Conservation (phyloP, 1,140 invertebrate genomes). For the Leptestheria dahalacensis region DNA sequence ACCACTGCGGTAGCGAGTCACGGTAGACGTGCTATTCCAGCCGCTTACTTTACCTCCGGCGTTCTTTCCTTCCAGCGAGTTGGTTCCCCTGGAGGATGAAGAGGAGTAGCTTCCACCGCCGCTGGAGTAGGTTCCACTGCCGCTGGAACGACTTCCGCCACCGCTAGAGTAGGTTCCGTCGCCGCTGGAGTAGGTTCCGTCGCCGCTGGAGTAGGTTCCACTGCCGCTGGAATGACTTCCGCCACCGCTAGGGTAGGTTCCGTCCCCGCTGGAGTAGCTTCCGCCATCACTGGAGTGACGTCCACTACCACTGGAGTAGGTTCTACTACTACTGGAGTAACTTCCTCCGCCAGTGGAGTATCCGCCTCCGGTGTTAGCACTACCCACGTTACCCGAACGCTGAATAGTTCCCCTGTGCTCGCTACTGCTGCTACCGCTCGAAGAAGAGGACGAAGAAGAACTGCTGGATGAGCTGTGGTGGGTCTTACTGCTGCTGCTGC, state of each 20-base stretch:
- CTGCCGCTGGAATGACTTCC: not conserved
- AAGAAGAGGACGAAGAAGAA: slow-evolving; percentile 7
- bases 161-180: too few species aligned
- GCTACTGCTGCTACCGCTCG: not conserved
- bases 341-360: too few species aligned
- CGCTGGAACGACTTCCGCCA: slow-evolving; percentile 12
- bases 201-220: slow-evolving; percentile 5
- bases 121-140: slow-evolving; percentile 1
- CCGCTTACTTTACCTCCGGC: not conserved
- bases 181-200: not conserved
- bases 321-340: not conserved
- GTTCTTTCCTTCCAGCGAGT: not conserved
- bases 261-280: not conserved
- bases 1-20: not conserved
- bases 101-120: not conserved
- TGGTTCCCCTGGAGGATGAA: not conserved
- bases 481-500: too few species aligned
- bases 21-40: slow-evolving; percentile 4
- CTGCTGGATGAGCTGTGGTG: too few species aligned
- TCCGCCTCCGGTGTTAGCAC: too few species aligned
- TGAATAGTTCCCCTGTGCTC: too few species aligned
- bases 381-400: too few species aligned
- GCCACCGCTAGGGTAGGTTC: not conserved
- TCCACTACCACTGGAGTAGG: not conserved
- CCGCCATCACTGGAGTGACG: too few species aligned